These are phyloP conservation scores for Leptodirus hochenwartii DNA, from an alignment of 2,888 invertebrate species.

Conservation along the genomic window DNA sequence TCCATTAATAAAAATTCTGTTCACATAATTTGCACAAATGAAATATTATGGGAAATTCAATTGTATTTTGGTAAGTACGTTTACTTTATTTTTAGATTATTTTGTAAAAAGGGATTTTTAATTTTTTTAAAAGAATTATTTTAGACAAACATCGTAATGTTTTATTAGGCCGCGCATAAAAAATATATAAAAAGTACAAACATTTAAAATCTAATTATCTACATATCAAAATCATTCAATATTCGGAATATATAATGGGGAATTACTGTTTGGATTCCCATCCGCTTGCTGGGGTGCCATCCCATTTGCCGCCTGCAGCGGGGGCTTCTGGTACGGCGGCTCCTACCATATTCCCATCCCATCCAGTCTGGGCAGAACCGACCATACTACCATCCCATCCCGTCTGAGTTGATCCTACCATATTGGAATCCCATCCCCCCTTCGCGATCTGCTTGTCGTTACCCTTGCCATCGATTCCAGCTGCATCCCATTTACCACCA, in stretches of 20 bases:
- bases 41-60: too few species aligned
- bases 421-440: not conserved
- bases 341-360: constrained; percentile 4
- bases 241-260: too few species aligned
- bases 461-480: not conserved
- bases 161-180: constrained; percentile 10
- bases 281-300: constrained; percentile 6
- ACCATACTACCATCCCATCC: not conserved
- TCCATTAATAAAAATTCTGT: too few species aligned
- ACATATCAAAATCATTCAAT: constrained; percentile 2
- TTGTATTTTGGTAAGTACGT: too few species aligned
- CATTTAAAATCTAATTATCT: constrained; percentile 11
- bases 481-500: constrained; percentile 6
- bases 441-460: too few species aligned
- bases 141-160: constrained; percentile 11
- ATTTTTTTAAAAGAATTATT: too few species aligned
- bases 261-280: too few species aligned
- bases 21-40: too few species aligned
- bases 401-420: not conserved
- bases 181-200: constrained; percentile 11
- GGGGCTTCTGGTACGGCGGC: constrained; percentile 1
- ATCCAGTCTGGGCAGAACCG: too few species aligned
- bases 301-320: constrained; percentile 11
- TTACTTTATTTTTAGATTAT: too few species aligned
- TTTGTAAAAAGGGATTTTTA: too few species aligned